Evolutionary conservation across 2,888 invertebrate genomes (phyloP), one percentile per base, ranked within the genome.

Genomic region (Ashinkailepas kermadecensis): DNA sequence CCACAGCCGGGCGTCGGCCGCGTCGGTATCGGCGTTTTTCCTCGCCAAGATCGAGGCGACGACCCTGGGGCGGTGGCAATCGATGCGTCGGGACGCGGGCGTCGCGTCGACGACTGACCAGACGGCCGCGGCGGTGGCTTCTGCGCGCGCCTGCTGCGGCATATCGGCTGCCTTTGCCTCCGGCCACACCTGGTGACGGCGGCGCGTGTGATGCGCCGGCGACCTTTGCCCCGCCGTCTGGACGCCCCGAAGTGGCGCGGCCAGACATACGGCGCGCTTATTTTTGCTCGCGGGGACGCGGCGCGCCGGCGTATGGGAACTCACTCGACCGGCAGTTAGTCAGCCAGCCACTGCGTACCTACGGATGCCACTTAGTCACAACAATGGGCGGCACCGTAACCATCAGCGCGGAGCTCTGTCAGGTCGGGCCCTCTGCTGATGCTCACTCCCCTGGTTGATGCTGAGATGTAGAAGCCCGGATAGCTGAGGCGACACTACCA

Each of bases 31-130:
- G 21, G 15, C n/a, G 21, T 21, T n/a, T n/a, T 64, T n/a, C 15
- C 70, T 70, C 39, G 39, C 70, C 70, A 25, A 70, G 39, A 70
- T 70, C 70, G 70, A 39, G 70, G 70, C 70, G 25, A 10, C 70
- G 70, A 70, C 70, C 70, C 70, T 70, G 70, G 39, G 15, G 25
- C 15, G 25, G 15, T 39, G 39, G 70, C 23, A 70, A 70, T 70
- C 70, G 70, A 70, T 70, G 23, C 70, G 23, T 70, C 70, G 70
- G 70, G 39, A 39, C 70, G 70, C 39, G 15, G 23, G 11, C 15
- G 39, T 7, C 70, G 39, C 39, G 70, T 15, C 8, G 67, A 12
- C 23, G 67, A 8, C 21, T 25, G n/a, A 23, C 15, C 39, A 15
- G 70, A 25, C 39, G 15, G 25, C 65, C 2, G 23, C 23, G 23